Evolutionary conservation across 2,888 invertebrate genomes (phyloP).

Genomic region (Brachyptera risi): DNA sequence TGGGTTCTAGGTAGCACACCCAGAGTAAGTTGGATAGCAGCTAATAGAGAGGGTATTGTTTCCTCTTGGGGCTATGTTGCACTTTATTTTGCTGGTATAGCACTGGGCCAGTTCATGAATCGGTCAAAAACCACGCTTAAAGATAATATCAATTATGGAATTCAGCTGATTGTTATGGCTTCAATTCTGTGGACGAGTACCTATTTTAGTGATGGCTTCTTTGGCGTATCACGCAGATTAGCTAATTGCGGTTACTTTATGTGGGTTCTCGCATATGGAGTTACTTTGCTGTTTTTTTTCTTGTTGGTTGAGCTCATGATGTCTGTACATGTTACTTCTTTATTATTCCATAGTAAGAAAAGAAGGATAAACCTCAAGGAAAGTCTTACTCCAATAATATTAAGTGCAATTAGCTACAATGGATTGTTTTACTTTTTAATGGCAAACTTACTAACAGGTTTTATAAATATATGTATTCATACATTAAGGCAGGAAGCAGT

Average conservation of each 20-base stretch:
- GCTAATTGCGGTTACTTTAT: constrained; percentile 78
- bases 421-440: constrained; percentile 79
- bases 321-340: constrained; percentile 38
- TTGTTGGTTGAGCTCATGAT: constrained; percentile 53
- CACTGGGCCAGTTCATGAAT: constrained; percentile 55
- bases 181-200: constrained; percentile 47
- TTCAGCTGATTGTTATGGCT: constrained; percentile 37
- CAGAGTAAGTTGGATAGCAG: constrained; percentile 61
- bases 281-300: constrained; percentile 52
- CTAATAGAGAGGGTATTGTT: constrained; percentile 89
- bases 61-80: constrained; percentile 82
- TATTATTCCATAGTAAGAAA: constrained; percentile 18
- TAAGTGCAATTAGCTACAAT: constrained; percentile 72
- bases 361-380: constrained; percentile 23
- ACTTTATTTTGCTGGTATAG: constrained; percentile 72
- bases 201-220: constrained; percentile 48
- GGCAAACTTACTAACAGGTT: constrained; percentile 80
- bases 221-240: constrained; percentile 70
- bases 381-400: constrained; percentile 52
- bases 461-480: constrained; percentile 66
- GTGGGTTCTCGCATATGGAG: constrained; percentile 67
- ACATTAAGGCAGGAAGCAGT: constrained; percentile 52
- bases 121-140: constrained; percentile 37
- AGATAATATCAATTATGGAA: constrained; percentile 32
- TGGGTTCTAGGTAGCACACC: constrained; percentile 62